Conservation (phyloP, 2,797 vertebrate genomes). For the Lithobates sylvaticus region DNA sequence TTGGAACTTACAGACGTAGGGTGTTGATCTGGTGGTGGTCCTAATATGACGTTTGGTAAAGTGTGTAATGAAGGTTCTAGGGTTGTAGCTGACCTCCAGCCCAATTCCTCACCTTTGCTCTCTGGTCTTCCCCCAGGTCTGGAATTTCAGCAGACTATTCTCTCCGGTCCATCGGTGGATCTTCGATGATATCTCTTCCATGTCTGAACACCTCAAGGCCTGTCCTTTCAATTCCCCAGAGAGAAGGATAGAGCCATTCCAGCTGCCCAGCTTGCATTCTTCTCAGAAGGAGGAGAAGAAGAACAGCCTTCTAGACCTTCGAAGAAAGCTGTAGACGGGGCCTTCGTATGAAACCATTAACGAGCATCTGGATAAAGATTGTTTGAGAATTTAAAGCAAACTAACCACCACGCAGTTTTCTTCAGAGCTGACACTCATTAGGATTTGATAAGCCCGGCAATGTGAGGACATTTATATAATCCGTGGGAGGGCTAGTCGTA, state of each 20-base stretch:
- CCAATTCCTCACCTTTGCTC: not conserved
- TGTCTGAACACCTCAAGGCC: constrained; percentile 90
- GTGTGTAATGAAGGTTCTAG: too few relatives aligned
- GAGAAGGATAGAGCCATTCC: constrained; percentile 79
- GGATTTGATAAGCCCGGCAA: too few relatives aligned
- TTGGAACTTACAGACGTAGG: too few relatives aligned
- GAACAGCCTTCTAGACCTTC: constrained; percentile 75
- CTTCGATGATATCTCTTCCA: constrained; percentile 76
- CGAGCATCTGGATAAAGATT: too few relatives aligned
- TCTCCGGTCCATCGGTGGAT: constrained; percentile 88
- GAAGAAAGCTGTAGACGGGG: not conserved
- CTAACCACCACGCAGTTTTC: not conserved
- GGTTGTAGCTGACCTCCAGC: too few relatives aligned
- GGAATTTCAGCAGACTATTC: constrained; percentile 94
- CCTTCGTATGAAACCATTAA: not conserved
- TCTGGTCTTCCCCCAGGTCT: constrained; percentile 78
- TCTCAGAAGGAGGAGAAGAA: constrained; percentile 68
- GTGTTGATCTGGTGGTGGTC: too few relatives aligned
- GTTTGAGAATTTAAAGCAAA: not conserved
- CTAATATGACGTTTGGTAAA: too few relatives aligned
- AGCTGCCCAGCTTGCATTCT: constrained; percentile 80
- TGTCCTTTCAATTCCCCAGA: constrained; percentile 89
- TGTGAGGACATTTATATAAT: too few relatives aligned
- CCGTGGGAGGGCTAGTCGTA: too few relatives aligned
- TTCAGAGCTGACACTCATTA: too few relatives aligned